Evolutionary conservation across 2,888 invertebrate species (phyloP).

Genomic region (Apamea epomidion): DNA sequence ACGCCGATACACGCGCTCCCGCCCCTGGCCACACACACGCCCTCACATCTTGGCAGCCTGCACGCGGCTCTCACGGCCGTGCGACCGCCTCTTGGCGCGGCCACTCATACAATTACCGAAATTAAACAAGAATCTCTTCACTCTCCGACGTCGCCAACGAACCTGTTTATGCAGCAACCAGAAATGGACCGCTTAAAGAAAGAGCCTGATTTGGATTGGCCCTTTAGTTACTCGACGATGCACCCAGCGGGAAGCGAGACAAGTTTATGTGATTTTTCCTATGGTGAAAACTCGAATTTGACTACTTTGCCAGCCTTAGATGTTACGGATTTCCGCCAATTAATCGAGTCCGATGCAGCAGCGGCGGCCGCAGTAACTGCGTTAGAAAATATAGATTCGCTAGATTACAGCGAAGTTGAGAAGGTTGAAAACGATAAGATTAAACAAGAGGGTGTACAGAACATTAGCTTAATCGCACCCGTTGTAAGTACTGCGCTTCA

Average conservation of each 20-base stretch:
- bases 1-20: slow-evolving; percentile 17
- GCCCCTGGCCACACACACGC: background rate
- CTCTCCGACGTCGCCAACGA: slow-evolving; percentile 49
- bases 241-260: slow-evolving; percentile 73
- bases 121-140: slow-evolving; percentile 67
- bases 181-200: slow-evolving; percentile 74
- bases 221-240: slow-evolving; percentile 69
- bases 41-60: slow-evolving; percentile 8
- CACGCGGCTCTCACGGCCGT: slow-evolving; percentile 20
- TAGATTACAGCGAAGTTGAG: slow-evolving; percentile 68
- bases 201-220: slow-evolving; percentile 80
- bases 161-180: slow-evolving; percentile 73
- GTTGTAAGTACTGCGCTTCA: slow-evolving; percentile 66
- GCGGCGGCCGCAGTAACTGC: slow-evolving; percentile 64
- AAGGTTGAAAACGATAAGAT: slow-evolving; percentile 68
- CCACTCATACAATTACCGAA: slow-evolving; percentile 46
- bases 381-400: slow-evolving; percentile 72
- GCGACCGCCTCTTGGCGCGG: slow-evolving; percentile 8
- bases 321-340: slow-evolving; percentile 77
- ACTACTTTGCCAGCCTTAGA: slow-evolving; percentile 75
- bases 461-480: slow-evolving; percentile 73
- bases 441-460: slow-evolving; percentile 72
- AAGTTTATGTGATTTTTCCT: slow-evolving; percentile 82
- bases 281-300: slow-evolving; percentile 78
- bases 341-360: slow-evolving; percentile 45